These are phyloP conservation scores for Hippocampus comes DNA, from an alignment of 2,113 vertebrate genomes.

Conservation along the genomic window DNA sequence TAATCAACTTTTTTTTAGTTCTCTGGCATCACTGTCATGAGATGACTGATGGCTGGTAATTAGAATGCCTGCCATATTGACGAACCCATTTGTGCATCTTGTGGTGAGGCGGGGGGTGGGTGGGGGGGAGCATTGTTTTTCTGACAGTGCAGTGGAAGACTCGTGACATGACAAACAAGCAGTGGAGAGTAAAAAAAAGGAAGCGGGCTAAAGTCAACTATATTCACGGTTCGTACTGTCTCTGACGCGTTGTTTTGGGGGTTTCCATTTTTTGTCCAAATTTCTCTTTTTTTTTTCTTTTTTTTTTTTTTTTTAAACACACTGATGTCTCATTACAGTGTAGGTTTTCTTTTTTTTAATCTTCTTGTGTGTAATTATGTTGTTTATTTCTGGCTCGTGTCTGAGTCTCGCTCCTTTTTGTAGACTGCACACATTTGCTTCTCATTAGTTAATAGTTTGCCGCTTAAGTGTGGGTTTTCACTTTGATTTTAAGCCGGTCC, in stretches of 20 bases:
- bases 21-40: conserved; percentile 18
- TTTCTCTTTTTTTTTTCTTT: fast-evolving
- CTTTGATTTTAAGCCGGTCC: background rate
- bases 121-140: conserved; percentile 16
- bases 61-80: conserved; percentile 53
- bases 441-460: background rate
- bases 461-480: background rate
- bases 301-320: background rate
- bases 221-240: background rate
- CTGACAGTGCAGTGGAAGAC: conserved; percentile 7
- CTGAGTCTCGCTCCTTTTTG: background rate
- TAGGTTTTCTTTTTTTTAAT: background rate
- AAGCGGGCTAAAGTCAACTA: too few species aligned
- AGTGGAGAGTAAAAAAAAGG: background rate
- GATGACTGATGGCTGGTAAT: conserved; percentile 52
- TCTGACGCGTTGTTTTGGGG: background rate
- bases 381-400: background rate
- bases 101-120: background rate
- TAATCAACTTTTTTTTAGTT: conserved; percentile 34
- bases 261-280: background rate
- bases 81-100: conserved; percentile 52
- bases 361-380: background rate
- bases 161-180: conserved; percentile 26
- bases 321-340: background rate
- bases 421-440: background rate